Conservation (phyloP, 2,113 vertebrate genomes). For the Antechinus stuartii region DNA sequence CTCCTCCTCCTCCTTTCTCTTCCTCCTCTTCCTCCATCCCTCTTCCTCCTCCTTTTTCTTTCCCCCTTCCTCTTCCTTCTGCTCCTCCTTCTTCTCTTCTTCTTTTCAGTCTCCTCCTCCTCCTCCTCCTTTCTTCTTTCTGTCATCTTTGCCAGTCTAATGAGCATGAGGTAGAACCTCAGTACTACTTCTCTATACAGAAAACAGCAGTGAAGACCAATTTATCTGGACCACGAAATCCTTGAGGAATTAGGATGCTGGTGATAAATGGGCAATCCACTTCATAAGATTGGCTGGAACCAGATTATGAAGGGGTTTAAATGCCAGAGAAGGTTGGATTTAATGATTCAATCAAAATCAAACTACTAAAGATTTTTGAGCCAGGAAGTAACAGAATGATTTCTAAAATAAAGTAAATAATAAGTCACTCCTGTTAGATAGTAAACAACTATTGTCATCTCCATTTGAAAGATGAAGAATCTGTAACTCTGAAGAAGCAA, state of each 20-base stretch:
- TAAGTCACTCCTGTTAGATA: neutral
- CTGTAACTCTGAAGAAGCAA: neutral
- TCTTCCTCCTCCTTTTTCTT: no score
- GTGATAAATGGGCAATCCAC: neutral
- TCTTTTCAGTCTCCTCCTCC: no score
- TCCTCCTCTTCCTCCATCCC: no score
- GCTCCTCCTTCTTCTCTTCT: no score
- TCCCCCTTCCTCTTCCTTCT: no score
- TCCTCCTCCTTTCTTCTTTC: neutral
- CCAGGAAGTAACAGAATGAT: neutral
- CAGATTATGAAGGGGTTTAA: neutral
- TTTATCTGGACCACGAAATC: neutral
- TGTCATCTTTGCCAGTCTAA: neutral
- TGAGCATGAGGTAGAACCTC: neutral
- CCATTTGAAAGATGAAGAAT: neutral
- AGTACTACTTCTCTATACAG: neutral
- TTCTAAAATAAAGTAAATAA: neutral
- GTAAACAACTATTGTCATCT: neutral
- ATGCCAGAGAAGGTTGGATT: neutral
- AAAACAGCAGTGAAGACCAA: neutral
- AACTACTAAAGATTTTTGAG: neutral
- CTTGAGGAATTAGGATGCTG: neutral
- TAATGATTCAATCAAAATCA: neutral
- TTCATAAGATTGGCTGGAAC: neutral
- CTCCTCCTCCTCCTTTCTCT: no score